Evolutionary conservation across 1,140 invertebrate genomes (phyloP).

Genomic region (Sarcophaga peregrina): DNA sequence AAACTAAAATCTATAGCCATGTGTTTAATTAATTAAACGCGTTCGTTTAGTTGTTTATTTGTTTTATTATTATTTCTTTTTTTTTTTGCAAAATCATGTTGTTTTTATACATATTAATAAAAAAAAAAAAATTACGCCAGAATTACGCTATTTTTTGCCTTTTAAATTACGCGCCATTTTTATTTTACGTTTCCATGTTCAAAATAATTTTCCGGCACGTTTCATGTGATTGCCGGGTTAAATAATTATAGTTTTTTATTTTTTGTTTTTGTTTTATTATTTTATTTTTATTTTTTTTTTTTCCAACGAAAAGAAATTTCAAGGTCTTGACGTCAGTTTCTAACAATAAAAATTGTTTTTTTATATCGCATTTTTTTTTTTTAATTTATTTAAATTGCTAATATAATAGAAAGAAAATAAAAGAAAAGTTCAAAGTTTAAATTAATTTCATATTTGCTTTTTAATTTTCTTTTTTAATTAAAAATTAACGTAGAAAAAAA

Average conservation of each 20-base stretch:
- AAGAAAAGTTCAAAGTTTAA: too few relatives aligned
- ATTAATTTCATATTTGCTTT: too few relatives aligned
- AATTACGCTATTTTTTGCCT: background rate
- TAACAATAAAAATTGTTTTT: background rate
- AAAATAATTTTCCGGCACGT: constrained; percentile 5
- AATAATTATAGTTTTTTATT: background rate
- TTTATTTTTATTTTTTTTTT: too few relatives aligned
- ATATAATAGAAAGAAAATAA: too few relatives aligned
- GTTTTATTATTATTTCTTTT: background rate
- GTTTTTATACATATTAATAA: too few relatives aligned
- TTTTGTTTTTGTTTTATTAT: background rate
- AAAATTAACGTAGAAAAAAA: too few relatives aligned
- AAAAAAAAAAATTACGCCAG: constrained; percentile 8
- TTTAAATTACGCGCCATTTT: constrained; percentile 10
- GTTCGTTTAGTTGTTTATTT: background rate
- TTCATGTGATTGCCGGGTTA: background rate
- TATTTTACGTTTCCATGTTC: background rate
- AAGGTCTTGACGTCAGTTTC: background rate
- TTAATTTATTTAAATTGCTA: too few relatives aligned
- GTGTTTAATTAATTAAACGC: too few relatives aligned
- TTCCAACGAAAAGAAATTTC: background rate
- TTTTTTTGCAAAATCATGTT: constrained; percentile 13
- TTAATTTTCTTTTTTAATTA: too few relatives aligned
- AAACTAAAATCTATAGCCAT: too few relatives aligned
- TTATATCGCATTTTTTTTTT: background rate